Evolutionary conservation across 2,888 invertebrate species (phyloP).

Genomic region (Julus scanicus): DNA sequence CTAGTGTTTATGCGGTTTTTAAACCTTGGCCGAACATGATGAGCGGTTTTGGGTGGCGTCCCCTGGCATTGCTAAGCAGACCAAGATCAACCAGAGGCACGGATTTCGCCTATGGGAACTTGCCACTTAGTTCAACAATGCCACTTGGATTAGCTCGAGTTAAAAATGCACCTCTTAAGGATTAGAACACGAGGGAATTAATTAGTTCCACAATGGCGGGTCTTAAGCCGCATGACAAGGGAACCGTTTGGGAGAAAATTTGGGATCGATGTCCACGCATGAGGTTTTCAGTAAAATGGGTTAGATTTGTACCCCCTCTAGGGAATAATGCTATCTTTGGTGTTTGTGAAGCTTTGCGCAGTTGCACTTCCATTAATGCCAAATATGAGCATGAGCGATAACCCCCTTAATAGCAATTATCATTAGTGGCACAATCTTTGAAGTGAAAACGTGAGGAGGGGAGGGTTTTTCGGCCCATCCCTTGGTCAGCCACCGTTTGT

Average conservation of each 20-base stretch:
- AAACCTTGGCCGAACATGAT: too few relatives aligned
- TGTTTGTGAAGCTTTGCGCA: background rate
- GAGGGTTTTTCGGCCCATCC: background rate
- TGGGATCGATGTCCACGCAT: background rate
- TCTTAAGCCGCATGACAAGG: background rate
- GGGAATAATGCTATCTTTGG: background rate
- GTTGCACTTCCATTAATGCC: background rate
- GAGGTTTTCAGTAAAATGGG: background rate
- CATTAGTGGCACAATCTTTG: background rate
- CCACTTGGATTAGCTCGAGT: background rate
- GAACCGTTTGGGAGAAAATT: background rate
- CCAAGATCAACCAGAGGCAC: background rate
- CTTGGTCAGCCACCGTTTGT: background rate
- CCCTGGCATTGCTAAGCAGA: background rate
- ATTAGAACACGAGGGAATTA: background rate
- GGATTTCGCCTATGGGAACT: background rate
- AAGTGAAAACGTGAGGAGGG: constrained; percentile 2
- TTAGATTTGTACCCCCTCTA: background rate
- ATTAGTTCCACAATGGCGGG: constrained; percentile 19
- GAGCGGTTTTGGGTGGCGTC: background rate
- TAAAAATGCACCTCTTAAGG: background rate
- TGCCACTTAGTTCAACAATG: background rate
- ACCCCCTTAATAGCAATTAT: background rate
- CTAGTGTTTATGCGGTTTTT: background rate
- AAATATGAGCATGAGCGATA: background rate